These are phyloP conservation scores for Brienomyrus brachyistius DNA, from an alignment of 2,113 vertebrate species.

Conservation along the genomic window DNA sequence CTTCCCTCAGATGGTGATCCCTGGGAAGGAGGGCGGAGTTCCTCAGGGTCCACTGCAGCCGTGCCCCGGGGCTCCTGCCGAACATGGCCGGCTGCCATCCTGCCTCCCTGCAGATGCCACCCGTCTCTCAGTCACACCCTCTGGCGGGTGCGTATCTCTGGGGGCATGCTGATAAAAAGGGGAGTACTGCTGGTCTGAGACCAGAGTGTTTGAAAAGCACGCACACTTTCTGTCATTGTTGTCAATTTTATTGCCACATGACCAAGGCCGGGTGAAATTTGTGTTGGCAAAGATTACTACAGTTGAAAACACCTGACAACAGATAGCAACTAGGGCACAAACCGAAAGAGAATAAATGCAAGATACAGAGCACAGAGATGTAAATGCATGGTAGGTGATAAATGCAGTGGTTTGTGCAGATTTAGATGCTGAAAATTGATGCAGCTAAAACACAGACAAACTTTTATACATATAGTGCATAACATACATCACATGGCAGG, in stretches of 20 bases:
- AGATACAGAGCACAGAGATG: background rate
- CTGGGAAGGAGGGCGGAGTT: conserved; percentile 79
- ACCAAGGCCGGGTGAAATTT: background rate
- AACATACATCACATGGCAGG: too few species aligned
- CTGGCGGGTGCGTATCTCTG: conserved; percentile 60
- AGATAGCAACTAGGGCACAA: background rate
- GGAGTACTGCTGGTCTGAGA: background rate
- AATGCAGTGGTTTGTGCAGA: too few species aligned
- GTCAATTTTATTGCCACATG: background rate
- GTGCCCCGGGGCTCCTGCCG: conserved; percentile 69
- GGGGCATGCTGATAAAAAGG: background rate
- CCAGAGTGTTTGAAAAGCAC: background rate
- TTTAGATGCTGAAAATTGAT: too few species aligned
- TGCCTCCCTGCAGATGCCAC: conserved; percentile 58
- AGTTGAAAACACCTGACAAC: background rate
- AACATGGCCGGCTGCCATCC: conserved; percentile 61
- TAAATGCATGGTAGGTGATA: too few species aligned
- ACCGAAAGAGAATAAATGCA: background rate
- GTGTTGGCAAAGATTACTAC: background rate
- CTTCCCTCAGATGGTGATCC: conserved; percentile 60
- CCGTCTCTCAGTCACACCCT: conserved; percentile 62
- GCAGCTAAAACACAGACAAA: too few species aligned
- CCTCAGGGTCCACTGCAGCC: conserved; percentile 67
- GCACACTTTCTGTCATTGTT: background rate
- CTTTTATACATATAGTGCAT: too few species aligned